Evolutionary conservation across 2,797 vertebrate genomes (phyloP).

Genomic region (Argyrosomus regius): DNA sequence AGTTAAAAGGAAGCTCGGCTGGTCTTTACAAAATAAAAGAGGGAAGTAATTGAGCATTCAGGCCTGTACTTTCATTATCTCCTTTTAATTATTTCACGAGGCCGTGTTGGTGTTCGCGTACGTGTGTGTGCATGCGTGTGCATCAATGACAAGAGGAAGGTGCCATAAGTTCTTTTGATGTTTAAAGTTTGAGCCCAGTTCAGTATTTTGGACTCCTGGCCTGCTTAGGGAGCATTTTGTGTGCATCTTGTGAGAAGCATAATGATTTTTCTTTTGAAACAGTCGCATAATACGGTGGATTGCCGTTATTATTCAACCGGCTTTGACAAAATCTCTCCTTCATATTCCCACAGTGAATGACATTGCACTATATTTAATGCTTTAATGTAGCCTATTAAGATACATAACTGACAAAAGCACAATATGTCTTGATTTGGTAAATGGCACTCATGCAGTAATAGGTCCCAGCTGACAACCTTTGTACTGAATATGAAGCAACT

Average conservation of each 20-base stretch:
- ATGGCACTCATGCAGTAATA: constrained; percentile 36
- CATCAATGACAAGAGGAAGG: constrained; percentile 3
- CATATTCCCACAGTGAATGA: constrained; percentile 34
- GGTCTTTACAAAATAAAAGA: constrained; percentile 34
- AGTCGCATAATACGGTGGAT: constrained; percentile 15
- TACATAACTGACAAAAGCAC: constrained; percentile 51
- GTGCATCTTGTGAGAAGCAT: constrained; percentile 12
- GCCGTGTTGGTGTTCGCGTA: background rate
- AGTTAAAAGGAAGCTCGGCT: constrained; percentile 53
- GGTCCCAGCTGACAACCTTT: constrained; percentile 46
- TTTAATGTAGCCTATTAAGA: constrained; percentile 50
- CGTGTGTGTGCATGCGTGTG: constrained; percentile 1
- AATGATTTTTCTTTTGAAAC: constrained; percentile 33
- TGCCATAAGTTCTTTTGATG: constrained; percentile 8
- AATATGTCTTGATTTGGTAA: constrained; percentile 53
- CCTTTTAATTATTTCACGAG: constrained; percentile 54
- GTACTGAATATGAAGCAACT: constrained; percentile 41
- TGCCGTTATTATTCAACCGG: constrained; percentile 24
- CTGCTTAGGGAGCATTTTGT: constrained; percentile 24
- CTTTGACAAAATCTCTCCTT: constrained; percentile 34
- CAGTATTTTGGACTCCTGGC: constrained; percentile 6
- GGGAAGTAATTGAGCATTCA: constrained; percentile 43
- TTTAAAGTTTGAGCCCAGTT: constrained; percentile 44
- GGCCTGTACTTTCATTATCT: constrained; percentile 40
- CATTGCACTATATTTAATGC: constrained; percentile 19